phyloP scores from a whole-genome alignment of 2,888 invertebrate genomes.

The Philereme transversata region DNA sequence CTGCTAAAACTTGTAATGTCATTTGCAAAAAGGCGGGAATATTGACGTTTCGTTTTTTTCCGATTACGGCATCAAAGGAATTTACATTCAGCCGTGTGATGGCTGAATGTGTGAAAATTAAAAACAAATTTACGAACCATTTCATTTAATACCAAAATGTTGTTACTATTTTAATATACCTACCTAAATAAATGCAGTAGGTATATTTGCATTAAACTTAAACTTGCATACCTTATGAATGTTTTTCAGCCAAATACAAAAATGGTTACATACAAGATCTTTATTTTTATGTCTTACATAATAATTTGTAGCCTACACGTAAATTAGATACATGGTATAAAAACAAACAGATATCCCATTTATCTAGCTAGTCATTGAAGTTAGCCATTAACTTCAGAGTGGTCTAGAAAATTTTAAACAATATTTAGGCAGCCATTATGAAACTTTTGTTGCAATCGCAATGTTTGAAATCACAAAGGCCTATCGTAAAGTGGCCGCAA shows the following conservation, averaged over 20 bases:
- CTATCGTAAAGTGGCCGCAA: no score
- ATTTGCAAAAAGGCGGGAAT: constrained; percentile 6
- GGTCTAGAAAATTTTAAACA: no score
- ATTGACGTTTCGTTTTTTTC: constrained; percentile 2
- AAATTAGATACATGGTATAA: constrained; percentile 41
- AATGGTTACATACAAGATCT: constrained; percentile 34
- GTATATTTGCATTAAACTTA: constrained; percentile 17
- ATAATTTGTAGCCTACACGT: constrained; percentile 62
- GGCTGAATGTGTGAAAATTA: constrained; percentile 10
- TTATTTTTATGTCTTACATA: constrained; percentile 54
- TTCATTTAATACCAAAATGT: constrained; percentile 35
- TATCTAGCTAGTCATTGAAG: no score
- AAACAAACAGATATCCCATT: constrained; percentile 7
- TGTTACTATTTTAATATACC: constrained; percentile 25
- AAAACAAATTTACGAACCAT: constrained; percentile 14
- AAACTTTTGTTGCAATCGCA: no score
- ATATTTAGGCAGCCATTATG: no score
- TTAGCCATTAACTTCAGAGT: no score
- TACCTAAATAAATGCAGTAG: constrained; percentile 31
- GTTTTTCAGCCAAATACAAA: constrained; percentile 24
- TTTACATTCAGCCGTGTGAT: background rate
- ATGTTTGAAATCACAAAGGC: no score
- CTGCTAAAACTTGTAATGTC: background rate
- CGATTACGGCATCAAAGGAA: background rate
- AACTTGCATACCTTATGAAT: background rate